These are phyloP conservation scores for Channa argus DNA, from an alignment of 2,113 vertebrate genomes.

Conservation along the genomic window DNA sequence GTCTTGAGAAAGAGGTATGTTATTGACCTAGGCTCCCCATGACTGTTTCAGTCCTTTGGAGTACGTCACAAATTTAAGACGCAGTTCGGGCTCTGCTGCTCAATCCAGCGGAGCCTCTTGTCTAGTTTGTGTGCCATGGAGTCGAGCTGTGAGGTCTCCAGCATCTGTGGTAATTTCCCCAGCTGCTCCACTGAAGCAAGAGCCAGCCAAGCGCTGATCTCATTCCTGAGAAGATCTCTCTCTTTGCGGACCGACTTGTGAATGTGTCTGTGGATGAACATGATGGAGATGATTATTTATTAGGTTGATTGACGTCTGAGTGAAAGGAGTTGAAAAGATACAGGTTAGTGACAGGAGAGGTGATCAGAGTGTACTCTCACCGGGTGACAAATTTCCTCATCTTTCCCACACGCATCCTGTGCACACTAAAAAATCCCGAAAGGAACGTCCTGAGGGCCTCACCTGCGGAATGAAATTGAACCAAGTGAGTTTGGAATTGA, in stretches of 20 bases:
- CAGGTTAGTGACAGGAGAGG: no score
- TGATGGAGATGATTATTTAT: rapidly evolving
- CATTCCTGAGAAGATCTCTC: constrained; percentile 17
- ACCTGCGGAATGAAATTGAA: constrained; percentile 37
- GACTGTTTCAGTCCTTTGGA: neutral
- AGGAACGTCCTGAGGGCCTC: constrained; percentile 43
- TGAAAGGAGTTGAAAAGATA: neutral
- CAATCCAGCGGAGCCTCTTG: constrained; percentile 33
- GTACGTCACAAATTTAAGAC: neutral
- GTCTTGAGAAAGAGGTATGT: constrained; percentile 20
- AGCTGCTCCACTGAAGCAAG: constrained; percentile 28
- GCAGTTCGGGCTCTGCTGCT: constrained; percentile 36
- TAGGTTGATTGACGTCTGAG: neutral
- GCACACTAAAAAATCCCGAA: constrained; percentile 41
- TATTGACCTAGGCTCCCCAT: neutral
- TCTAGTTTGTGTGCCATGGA: constrained; percentile 38
- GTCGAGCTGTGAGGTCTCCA: constrained; percentile 29
- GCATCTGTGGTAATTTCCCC: constrained; percentile 34
- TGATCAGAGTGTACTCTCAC: neutral
- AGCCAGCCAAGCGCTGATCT: constrained; percentile 59
- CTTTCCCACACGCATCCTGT: constrained; percentile 42
- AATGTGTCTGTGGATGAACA: constrained; percentile 23
- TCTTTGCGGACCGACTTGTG: neutral
- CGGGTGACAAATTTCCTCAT: constrained; percentile 49
- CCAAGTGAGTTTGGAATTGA: neutral